These are phyloP conservation scores for Drosophila tani DNA, from an alignment of 1,140 invertebrate species.

Conservation along the genomic window DNA sequence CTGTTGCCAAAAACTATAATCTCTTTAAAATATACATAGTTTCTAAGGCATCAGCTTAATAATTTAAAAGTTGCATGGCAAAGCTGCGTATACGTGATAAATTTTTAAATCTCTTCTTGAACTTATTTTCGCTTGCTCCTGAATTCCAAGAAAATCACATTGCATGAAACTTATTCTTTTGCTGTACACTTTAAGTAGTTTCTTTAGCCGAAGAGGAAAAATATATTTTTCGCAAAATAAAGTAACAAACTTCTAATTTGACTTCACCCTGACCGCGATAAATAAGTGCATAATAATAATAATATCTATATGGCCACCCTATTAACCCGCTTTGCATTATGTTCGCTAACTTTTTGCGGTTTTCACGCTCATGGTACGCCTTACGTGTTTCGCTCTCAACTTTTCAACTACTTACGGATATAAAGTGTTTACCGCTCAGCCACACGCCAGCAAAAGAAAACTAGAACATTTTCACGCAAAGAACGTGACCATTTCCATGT, in stretches of 20 bases:
- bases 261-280: background rate
- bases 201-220: background rate
- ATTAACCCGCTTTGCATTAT: constrained; percentile 19
- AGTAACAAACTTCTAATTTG: background rate
- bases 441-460: constrained; percentile 21
- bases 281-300: constrained; percentile 2
- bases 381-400: constrained; percentile 17
- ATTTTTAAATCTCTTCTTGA: background rate
- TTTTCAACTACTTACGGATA: constrained; percentile 43
- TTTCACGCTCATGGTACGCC: constrained; percentile 16
- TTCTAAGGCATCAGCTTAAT: background rate
- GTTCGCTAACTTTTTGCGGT: constrained; percentile 14
- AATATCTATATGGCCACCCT: background rate
- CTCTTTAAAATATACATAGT: background rate
- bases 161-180: background rate
- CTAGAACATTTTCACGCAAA: constrained; percentile 37
- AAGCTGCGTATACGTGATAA: constrained; percentile 14
- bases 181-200: background rate
- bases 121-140: background rate
- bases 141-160: background rate
- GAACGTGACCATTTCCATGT: constrained; percentile 69
- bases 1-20: background rate
- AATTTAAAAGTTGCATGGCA: background rate
- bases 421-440: constrained; percentile 41
- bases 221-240: background rate